Conservation (phyloP, 2,113 vertebrate genomes). For the Bubo bubo region DNA sequence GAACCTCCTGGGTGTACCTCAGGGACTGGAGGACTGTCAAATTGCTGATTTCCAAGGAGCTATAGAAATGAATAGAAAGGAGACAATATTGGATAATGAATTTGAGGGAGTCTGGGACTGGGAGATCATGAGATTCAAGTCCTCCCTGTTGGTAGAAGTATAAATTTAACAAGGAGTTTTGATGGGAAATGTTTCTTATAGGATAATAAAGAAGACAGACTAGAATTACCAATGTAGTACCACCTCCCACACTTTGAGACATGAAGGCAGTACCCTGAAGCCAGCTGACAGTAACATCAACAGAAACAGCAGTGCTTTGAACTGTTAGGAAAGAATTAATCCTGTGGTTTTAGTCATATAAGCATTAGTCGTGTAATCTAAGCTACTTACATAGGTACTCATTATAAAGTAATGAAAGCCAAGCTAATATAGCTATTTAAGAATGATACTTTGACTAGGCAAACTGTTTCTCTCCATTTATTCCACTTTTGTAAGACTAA, state of each 20-base stretch:
- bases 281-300: background rate
- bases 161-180: background rate
- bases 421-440: background rate
- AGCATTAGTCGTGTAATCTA: background rate
- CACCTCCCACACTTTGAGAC: background rate
- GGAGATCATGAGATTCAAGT: background rate
- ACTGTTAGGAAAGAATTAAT: background rate
- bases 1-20: background rate
- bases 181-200: background rate
- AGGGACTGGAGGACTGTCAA: background rate
- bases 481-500: background rate
- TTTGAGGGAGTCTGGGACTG: background rate
- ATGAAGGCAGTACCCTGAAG: background rate
- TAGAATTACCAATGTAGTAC: background rate
- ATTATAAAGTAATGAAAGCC: background rate
- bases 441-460: background rate
- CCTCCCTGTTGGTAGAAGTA: rapidly evolving
- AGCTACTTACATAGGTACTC: background rate
- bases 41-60: background rate
- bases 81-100: background rate
- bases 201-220: background rate
- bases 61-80: background rate
- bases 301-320: background rate
- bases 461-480: background rate
- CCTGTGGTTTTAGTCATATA: background rate